Conservation (phyloP, 2,113 vertebrate genomes). For the Pantherophis guttatus region DNA sequence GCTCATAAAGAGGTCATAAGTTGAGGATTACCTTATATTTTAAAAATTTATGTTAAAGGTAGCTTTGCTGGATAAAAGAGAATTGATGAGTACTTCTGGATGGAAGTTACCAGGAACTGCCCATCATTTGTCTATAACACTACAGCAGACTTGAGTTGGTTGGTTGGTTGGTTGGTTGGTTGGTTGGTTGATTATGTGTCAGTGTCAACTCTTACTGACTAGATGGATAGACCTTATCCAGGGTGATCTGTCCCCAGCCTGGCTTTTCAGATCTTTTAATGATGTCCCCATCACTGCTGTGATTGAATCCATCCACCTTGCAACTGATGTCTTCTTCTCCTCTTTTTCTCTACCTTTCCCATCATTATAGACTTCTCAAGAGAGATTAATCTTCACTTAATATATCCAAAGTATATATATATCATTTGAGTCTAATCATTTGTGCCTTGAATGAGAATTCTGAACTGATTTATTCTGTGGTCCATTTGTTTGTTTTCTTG, state of each 20-base stretch:
- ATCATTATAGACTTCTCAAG: neutral
- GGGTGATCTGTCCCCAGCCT: neutral
- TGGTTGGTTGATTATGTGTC: neutral
- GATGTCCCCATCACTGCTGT: neutral
- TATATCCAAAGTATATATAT: neutral
- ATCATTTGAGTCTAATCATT: neutral
- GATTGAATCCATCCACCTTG: neutral
- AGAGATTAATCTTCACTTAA: neutral
- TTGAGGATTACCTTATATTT: neutral
- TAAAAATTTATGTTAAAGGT: neutral
- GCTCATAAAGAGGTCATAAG: neutral
- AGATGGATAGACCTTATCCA: neutral
- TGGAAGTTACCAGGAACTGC: neutral
- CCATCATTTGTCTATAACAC: neutral
- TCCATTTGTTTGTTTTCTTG: neutral
- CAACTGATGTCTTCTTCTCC: neutral
- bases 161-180: neutral
- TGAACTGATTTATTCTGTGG: neutral
- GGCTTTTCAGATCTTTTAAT: neutral
- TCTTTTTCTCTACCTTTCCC: neutral
- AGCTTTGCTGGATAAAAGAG: neutral
- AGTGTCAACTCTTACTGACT: neutral
- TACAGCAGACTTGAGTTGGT: neutral
- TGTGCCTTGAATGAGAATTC: neutral
- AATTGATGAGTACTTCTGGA: neutral